These are phyloP conservation scores for Acrocyrtus sp. DNA, from an alignment of 2,888 invertebrate genomes.

Conservation along the genomic window DNA sequence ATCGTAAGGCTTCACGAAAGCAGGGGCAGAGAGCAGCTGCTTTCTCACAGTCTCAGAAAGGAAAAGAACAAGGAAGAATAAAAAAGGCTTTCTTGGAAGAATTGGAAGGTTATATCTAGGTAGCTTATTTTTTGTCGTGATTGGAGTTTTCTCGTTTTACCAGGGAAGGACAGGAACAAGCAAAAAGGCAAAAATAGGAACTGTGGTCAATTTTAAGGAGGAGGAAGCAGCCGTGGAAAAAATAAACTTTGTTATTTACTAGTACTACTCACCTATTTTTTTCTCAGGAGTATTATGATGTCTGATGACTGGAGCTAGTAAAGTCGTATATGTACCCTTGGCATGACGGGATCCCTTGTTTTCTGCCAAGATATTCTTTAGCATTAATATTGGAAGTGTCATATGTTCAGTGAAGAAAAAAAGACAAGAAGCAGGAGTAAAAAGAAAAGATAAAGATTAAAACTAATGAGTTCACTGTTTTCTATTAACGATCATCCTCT, in stretches of 20 bases:
- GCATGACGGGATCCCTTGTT: background rate
- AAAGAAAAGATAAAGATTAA: conserved; percentile 45
- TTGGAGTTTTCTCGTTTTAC: background rate
- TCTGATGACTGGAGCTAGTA: background rate
- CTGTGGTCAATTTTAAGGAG: background rate
- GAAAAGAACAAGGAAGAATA: conserved; percentile 12
- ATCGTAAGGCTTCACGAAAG: background rate
- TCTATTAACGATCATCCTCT: conserved; percentile 35
- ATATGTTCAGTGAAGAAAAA: conserved; percentile 44
- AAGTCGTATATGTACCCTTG: background rate
- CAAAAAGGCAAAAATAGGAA: background rate
- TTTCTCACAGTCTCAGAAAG: conserved; percentile 43
- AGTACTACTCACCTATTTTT: background rate
- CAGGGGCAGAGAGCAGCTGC: conserved; percentile 47
- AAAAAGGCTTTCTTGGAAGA: conserved; percentile 35
- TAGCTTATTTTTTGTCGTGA: background rate
- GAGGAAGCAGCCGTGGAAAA: background rate
- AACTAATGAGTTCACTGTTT: conserved; percentile 52
- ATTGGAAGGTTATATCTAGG: no score
- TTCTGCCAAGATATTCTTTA: background rate
- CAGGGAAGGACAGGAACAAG: background rate
- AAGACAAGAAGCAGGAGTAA: conserved; percentile 21
- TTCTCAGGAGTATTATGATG: conserved; percentile 50
- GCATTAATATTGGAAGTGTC: conserved; percentile 35
- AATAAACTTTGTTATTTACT: background rate